A percentile compares a stretch with the other conserved stretches of the same genome.
These are phyloP conservation scores for Amblyjoppa proteus DNA, from an alignment of 2,888 invertebrate genomes.

Conservation along the genomic window DNA sequence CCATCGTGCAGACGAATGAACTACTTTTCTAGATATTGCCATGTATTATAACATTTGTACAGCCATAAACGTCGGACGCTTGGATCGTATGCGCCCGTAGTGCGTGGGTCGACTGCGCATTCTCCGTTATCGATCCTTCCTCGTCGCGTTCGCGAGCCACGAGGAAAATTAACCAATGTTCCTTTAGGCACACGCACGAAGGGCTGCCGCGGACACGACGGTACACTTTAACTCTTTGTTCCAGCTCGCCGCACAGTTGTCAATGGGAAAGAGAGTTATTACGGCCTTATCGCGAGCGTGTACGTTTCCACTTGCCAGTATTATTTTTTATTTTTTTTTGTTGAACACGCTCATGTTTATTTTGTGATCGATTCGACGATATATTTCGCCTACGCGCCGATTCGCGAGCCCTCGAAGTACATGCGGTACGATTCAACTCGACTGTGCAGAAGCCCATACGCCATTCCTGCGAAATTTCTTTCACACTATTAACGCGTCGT, in stretches of 20 bases:
- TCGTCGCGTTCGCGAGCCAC: slow-evolving; percentile 50
- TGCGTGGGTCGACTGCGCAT: slow-evolving; percentile 64
- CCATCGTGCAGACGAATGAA: not conserved
- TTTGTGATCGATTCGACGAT: slow-evolving; percentile 9
- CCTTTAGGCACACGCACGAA: slow-evolving; percentile 30
- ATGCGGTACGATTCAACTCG: not conserved
- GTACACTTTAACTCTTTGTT: not conserved
- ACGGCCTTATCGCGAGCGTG: not conserved
- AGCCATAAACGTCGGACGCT: not conserved
- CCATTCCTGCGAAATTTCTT: not conserved
- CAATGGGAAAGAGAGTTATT: slow-evolving; percentile 13
- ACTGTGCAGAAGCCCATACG: not conserved
- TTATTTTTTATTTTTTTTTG: not conserved
- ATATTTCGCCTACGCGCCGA: not conserved
- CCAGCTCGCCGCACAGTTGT: slow-evolving; percentile 2
- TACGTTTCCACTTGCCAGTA: not conserved
- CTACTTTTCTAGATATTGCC: not conserved
- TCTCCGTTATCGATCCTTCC: slow-evolving; percentile 62
- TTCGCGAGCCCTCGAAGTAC: not conserved
- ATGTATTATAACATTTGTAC: slow-evolving; percentile 1
- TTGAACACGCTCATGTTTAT: not conserved
- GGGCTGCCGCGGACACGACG: not conserved
- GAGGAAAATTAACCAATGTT: slow-evolving; percentile 58
- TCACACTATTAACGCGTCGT: slow-evolving; percentile 80
- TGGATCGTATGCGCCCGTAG: slow-evolving; percentile 45